phyloP scores from a whole-genome alignment of 2,888 invertebrate genomes.

The Conchocele bisecta region DNA sequence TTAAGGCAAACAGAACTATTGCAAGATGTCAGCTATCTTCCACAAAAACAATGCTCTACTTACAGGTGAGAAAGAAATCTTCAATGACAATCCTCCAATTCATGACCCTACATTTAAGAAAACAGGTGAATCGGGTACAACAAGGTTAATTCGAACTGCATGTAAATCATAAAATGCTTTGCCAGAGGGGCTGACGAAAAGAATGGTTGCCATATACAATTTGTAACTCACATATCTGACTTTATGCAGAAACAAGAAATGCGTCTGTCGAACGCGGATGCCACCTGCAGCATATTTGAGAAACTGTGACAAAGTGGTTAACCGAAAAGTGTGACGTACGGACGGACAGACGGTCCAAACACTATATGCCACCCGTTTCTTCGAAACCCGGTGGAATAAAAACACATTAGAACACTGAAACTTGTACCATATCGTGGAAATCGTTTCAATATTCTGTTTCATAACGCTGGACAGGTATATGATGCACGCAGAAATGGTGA shows the following conservation, averaged over 20 bases:
- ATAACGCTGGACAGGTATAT: conserved; percentile 21
- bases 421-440: conserved; percentile 13
- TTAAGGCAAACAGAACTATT: no score
- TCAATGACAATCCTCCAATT: not conserved
- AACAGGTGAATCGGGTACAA: not conserved
- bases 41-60: no score
- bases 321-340: no score
- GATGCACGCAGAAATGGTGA: no score
- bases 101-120: not conserved
- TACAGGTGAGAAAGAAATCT: conserved; percentile 1
- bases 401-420: conserved; percentile 6
- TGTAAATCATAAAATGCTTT: conserved; percentile 22
- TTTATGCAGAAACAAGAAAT: conserved; percentile 13
- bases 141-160: conserved; percentile 10
- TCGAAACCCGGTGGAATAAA: no score
- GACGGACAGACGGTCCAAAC: no score
- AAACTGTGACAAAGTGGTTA: no score
- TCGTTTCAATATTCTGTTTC: conserved; percentile 21
- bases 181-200: conserved; percentile 22
- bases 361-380: no score
- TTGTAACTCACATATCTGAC: not conserved
- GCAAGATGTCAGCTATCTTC: conserved; percentile 2
- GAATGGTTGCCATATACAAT: conserved; percentile 12
- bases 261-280: no score
- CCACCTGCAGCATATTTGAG: no score